These are phyloP conservation scores for Corythaeola cristata DNA, from an alignment of 2,113 vertebrate genomes.

Conservation along the genomic window DNA sequence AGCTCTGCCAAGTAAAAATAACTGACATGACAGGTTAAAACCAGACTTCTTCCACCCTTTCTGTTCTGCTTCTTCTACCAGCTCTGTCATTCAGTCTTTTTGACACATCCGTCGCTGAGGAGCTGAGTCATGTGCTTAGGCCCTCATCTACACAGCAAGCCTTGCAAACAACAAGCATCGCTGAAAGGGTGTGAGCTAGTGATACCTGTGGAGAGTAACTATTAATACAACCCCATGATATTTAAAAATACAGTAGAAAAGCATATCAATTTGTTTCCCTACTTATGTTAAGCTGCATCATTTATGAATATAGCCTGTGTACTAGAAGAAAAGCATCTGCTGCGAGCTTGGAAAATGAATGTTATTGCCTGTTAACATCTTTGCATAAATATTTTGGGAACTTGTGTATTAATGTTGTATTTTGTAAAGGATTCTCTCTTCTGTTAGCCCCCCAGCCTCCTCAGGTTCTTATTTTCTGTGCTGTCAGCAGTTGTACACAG, in stretches of 20 bases:
- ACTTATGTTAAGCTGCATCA: neutral
- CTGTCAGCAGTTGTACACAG: neutral
- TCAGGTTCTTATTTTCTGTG: neutral
- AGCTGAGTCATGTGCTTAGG: neutral
- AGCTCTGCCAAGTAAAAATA: neutral
- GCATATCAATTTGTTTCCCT: neutral
- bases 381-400: neutral
- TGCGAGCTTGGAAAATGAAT: neutral
- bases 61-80: neutral
- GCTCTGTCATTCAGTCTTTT: neutral
- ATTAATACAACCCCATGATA: neutral
- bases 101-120: neutral
- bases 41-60: neutral
- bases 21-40: neutral
- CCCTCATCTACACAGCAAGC: neutral
- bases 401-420: neutral
- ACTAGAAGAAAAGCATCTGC: neutral
- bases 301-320: neutral
- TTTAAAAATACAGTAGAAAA: constrained; percentile 13
- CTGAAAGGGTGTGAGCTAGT: neutral
- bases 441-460: neutral
- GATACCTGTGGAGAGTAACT: neutral
- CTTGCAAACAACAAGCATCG: neutral
- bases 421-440: neutral
- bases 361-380: neutral